Evolutionary conservation across 2,797 vertebrate species (phyloP), one percentile per base, ranked within the genome.

Genomic region (Spinibarbus caldwelli): DNA sequence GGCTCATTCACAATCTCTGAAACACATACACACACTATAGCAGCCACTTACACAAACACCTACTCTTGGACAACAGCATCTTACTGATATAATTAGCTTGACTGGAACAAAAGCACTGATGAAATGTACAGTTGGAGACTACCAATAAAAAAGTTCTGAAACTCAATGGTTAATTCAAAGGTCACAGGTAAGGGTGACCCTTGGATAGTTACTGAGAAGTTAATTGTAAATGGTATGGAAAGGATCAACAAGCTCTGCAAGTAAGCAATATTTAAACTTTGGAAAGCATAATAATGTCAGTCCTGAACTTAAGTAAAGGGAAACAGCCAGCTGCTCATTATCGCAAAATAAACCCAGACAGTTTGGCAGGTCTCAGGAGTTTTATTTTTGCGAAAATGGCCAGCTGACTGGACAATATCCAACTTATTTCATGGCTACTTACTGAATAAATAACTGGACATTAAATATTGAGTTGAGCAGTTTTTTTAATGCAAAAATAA

Each of bases 1-100:
- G 57, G 80, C 29, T 43, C 78, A 83, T 67, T 71, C 78, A 86
- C 64, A 59, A 70, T 54, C 81, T 36, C 38, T 36, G 64, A 64
- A 45, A 83, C 66, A 23, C 76, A 84, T 19, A 80, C 68, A 78
- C 34, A 41, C 15, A 62, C 34, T 31, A 36, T 66, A 38, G 43
- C 26, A 83, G 43, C 34, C 73, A 59, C 67, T 73, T 19, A 78
- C 59, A 66, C 67, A 64, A 59, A 88, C 54, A 83, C 26, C 59
- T 43, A 45, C 82, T 59, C 68, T 31, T 57, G 38, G 38, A 79
- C 29, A 47, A 62, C 52, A 59, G 9, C 29, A 36, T 62, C 47
- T 21, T 54, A 23, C 62, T 77, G 34, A 66, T 71, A 76, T 64
- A 54, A 47, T 52, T 34, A 67, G 43, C 38, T 68, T 54, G 21